Conservation (phyloP, 2,113 vertebrate species). For the Mustela nigripes region DNA sequence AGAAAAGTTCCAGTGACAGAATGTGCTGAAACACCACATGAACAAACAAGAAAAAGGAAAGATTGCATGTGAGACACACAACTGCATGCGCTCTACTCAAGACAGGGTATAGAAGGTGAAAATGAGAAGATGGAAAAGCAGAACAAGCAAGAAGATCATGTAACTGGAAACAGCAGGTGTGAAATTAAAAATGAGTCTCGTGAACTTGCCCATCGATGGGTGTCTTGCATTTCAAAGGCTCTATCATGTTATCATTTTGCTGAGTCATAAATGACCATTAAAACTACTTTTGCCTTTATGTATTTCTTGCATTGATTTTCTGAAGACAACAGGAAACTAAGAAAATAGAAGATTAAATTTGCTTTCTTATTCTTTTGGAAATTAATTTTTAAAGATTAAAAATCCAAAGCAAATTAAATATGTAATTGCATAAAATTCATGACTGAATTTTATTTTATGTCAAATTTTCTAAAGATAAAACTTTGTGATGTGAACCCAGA, state of each 20-base stretch:
- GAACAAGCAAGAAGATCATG: not conserved
- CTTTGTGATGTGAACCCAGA: not conserved
- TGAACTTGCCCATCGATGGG: not conserved
- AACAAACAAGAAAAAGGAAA: not conserved
- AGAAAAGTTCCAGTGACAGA: not conserved
- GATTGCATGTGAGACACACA: not conserved
- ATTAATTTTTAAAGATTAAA: constrained; percentile 41
- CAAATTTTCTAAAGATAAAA: constrained; percentile 55
- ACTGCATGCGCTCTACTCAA: not conserved
- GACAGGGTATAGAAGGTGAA: not conserved
- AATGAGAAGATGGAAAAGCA: not conserved
- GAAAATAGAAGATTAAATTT: constrained; percentile 27
- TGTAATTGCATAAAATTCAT: not conserved
- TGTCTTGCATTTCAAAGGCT: not conserved
- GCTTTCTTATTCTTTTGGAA: not conserved
- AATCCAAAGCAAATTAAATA: constrained; percentile 60
- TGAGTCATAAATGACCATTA: constrained; percentile 29
- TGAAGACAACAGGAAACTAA: not conserved
- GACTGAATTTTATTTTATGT: not conserved
- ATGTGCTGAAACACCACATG: not conserved
- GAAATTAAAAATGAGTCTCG: not conserved
- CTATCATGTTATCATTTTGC: not conserved
- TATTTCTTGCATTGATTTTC: not conserved
- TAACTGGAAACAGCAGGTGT: not conserved
- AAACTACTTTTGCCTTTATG: not conserved